phyloP scores from a whole-genome alignment of 2,797 vertebrate species.

The Chelmon rostratus region DNA sequence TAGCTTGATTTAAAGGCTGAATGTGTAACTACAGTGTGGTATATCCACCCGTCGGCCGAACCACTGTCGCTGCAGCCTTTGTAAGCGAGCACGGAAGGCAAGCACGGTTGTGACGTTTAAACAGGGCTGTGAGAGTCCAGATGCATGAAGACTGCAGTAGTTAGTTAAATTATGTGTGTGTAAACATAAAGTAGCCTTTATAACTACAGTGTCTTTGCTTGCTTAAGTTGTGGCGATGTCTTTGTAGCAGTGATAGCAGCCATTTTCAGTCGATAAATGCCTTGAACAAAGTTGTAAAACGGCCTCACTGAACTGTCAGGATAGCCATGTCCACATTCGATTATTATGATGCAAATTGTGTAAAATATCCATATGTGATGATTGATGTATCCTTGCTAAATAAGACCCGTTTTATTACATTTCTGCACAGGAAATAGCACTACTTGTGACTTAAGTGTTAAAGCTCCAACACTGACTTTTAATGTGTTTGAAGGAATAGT shows the following conservation, averaged over 20 bases:
- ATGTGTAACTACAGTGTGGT: constrained; percentile 42
- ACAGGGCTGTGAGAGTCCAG: not conserved
- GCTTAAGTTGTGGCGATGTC: not conserved
- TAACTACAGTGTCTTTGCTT: constrained; percentile 13
- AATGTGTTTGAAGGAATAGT: no score
- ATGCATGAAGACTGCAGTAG: constrained; percentile 1
- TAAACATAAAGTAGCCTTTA: not conserved
- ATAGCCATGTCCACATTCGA: not conserved
- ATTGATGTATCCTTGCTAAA: not conserved
- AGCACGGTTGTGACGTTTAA: no score
- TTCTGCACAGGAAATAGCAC: not conserved
- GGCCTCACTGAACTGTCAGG: not conserved
- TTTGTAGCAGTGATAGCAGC: constrained; percentile 2
- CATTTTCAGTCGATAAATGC: constrained; percentile 20
- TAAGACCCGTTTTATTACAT: not conserved
- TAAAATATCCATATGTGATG: not conserved
- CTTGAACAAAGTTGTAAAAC: not conserved
- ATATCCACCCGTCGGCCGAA: constrained; percentile 10
- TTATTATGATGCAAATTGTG: not conserved
- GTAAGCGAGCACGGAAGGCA: no score
- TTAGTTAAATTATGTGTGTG: not conserved
- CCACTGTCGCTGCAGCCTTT: constrained; percentile 25
- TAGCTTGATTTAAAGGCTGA: constrained; percentile 54
- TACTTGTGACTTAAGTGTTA: not conserved
- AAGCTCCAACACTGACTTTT: not conserved